Percentiles rank a stretch among this genome's conserved stretches.
These are phyloP conservation scores for Hippopotamus amphibius DNA, from an alignment of 2,113 vertebrate genomes.

Conservation along the genomic window DNA sequence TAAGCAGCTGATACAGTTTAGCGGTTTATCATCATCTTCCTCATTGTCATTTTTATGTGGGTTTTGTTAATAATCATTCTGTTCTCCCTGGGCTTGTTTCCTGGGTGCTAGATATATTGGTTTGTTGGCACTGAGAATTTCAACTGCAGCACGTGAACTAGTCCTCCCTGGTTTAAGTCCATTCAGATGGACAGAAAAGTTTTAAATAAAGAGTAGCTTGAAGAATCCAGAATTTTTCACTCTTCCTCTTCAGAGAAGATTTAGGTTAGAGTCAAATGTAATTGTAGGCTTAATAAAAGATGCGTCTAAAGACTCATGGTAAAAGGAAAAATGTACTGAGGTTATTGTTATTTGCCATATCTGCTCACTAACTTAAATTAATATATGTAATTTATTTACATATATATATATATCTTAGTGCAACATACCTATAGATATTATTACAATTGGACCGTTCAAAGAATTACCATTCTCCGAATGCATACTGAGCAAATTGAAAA, in stretches of 20 bases:
- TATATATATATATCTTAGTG: not conserved
- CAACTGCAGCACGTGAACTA: not conserved
- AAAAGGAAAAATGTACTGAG: not conserved
- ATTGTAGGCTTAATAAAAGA: not conserved
- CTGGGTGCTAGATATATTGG: not conserved
- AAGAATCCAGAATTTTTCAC: not conserved
- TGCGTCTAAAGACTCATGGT: not conserved
- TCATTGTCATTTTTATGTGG: not conserved
- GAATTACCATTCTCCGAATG: not conserved
- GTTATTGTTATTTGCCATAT: not conserved
- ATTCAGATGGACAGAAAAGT: not conserved
- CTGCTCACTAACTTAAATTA: not conserved
- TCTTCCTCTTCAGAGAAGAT: not conserved
- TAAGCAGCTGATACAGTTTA: not conserved
- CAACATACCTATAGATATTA: not conserved
- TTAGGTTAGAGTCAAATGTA: not conserved
- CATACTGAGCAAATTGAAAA: not conserved
- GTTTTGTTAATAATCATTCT: not conserved
- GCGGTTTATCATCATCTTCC: not conserved
- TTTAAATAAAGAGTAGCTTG: not conserved
- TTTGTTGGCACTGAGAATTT: not conserved
- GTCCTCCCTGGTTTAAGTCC: not conserved
- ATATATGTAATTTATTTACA: no score
- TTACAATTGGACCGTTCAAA: not conserved
- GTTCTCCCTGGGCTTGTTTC: accelerated